phyloP scores from a whole-genome alignment of 2,113 vertebrate species.

The Ahaetulla prasina region DNA sequence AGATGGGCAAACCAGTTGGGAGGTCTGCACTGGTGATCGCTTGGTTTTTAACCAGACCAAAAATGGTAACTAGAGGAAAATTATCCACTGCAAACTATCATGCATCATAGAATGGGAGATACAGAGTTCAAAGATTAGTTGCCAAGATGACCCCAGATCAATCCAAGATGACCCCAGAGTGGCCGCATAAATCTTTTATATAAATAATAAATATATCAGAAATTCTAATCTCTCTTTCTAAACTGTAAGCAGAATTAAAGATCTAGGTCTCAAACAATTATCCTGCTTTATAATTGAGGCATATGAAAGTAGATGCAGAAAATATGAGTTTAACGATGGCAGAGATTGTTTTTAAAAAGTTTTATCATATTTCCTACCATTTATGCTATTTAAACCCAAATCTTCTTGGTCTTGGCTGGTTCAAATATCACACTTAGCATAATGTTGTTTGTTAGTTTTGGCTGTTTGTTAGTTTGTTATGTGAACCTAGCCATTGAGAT shows the following conservation, averaged over 20 bases:
- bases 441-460: not conserved
- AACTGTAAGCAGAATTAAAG: not conserved
- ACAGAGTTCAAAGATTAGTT: not conserved
- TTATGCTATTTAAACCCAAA: not conserved
- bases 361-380: not conserved
- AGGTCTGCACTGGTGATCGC: not conserved
- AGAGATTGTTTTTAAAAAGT: not conserved
- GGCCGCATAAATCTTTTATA: not conserved
- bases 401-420: not conserved
- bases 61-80: not conserved
- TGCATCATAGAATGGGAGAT: not conserved
- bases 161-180: not conserved
- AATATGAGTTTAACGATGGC: not conserved
- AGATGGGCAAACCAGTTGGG: not conserved
- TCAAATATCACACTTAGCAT: not conserved
- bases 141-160: not conserved
- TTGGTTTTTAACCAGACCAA: not conserved
- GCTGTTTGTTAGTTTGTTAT: not conserved
- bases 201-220: not conserved
- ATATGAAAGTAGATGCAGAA: not conserved
- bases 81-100: not conserved
- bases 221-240: not conserved
- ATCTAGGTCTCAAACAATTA: not conserved
- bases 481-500: not conserved
- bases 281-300: not conserved